These are phyloP conservation scores for Nemotelus pantherinus DNA, from an alignment of 2,888 invertebrate genomes.

Conservation along the genomic window DNA sequence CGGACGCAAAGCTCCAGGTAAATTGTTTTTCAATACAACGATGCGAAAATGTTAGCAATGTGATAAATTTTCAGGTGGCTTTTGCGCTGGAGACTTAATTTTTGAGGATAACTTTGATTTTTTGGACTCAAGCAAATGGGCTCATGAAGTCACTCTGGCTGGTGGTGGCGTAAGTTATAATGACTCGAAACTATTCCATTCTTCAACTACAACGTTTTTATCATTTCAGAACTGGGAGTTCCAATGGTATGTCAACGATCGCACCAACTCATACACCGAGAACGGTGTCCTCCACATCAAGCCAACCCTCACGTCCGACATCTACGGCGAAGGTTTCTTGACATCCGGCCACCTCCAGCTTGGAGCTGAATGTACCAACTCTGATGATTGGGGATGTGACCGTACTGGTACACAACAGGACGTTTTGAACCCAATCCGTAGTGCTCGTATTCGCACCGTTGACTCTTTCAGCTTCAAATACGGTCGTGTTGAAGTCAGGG, in stretches of 20 bases:
- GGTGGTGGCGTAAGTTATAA: conserved; percentile 67
- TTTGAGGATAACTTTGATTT: conserved; percentile 72
- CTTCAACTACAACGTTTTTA: not conserved
- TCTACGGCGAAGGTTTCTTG: conserved; percentile 68
- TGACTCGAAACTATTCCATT: not conserved
- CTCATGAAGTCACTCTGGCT: conserved; percentile 72
- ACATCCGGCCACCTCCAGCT: conserved; percentile 67
- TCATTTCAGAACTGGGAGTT: conserved; percentile 72
- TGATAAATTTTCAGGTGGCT: conserved; percentile 5
- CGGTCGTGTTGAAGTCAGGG: conserved; percentile 72
- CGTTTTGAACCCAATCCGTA: conserved; percentile 73
- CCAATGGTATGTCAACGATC: conserved; percentile 74
- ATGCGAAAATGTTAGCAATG: not conserved
- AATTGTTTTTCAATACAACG: not conserved
- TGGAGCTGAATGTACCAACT: conserved; percentile 71
- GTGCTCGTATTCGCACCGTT: conserved; percentile 72
- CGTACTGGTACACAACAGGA: conserved; percentile 67
- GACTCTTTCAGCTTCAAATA: conserved; percentile 74
- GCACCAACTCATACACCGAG: conserved; percentile 71
- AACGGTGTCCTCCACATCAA: conserved; percentile 68
- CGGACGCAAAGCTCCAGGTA: not conserved
- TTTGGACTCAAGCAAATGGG: conserved; percentile 71
- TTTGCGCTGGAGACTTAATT: conserved; percentile 70
- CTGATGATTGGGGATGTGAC: conserved; percentile 70
- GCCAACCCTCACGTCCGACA: conserved; percentile 70